phyloP scores from a whole-genome alignment of 2,113 vertebrate species.

The Diphyllodes magnificus region DNA sequence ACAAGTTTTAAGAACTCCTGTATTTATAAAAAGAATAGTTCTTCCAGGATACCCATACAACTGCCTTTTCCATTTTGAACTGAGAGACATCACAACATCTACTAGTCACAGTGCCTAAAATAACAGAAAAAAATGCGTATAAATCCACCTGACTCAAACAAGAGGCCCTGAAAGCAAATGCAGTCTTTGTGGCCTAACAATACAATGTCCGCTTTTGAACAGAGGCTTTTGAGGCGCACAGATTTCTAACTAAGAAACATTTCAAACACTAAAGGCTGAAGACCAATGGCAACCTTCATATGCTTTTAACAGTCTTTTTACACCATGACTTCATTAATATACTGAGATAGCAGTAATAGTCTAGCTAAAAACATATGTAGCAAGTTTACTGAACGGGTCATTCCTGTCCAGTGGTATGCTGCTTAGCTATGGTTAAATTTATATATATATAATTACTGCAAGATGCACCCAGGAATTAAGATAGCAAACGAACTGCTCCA shows the following conservation, averaged over 20 bases:
- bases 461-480: not conserved
- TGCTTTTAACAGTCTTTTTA: not conserved
- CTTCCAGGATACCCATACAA: not conserved
- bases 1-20: not conserved
- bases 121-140: fast-evolving
- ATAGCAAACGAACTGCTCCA: not conserved
- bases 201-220: not conserved
- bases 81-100: not conserved
- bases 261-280: not conserved
- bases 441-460: not conserved
- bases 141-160: not conserved
- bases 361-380: not conserved
- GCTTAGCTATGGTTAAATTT: not conserved
- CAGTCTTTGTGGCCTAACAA: not conserved
- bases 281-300: not conserved
- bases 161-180: not conserved
- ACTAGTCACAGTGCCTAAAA: not conserved
- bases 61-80: not conserved
- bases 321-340: not conserved
- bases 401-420: not conserved
- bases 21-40: not conserved
- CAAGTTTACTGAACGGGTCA: not conserved
- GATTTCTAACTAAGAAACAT: not conserved
- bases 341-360: not conserved
- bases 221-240: not conserved